Conservation (phyloP, 2,888 invertebrate genomes). For the Diogma glabrata region DNA sequence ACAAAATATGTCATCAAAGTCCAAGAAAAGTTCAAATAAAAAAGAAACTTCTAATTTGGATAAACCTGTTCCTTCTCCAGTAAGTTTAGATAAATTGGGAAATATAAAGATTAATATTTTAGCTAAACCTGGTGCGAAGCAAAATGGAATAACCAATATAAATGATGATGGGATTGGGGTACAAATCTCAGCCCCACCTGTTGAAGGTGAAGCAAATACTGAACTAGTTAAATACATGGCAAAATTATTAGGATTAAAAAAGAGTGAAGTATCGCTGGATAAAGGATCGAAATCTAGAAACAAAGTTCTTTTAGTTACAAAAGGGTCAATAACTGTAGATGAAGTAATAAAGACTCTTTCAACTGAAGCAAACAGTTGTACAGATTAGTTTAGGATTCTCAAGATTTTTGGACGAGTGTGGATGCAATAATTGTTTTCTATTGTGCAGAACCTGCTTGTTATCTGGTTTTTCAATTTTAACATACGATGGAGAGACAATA, state of each 20-base stretch:
- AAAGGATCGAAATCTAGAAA: slow-evolving; percentile 47
- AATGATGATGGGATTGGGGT: slow-evolving; percentile 54
- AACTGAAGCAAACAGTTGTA: too few species aligned
- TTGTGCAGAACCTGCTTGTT: too few species aligned
- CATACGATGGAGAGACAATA: too few species aligned
- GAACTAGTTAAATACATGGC: slow-evolving; percentile 63
- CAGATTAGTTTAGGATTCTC: too few species aligned
- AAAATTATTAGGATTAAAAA: slow-evolving; percentile 52
- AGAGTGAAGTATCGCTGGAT: slow-evolving; percentile 56
- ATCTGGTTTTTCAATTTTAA: too few species aligned
- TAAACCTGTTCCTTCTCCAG: slow-evolving; percentile 19
- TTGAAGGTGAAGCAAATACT: slow-evolving; percentile 69
- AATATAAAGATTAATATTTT: slow-evolving; percentile 50
- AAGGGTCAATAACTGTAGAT: slow-evolving; percentile 36
- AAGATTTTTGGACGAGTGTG: too few species aligned
- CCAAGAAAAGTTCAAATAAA: background rate
- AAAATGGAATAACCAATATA: slow-evolving; percentile 52
- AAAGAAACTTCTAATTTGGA: slow-evolving; percentile 14
- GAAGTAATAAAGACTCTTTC: slow-evolving; percentile 36
- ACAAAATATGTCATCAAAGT: slow-evolving; percentile 9
- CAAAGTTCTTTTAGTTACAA: slow-evolving; percentile 41
- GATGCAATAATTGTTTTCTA: too few species aligned
- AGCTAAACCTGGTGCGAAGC: slow-evolving; percentile 66
- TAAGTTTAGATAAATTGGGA: slow-evolving; percentile 44
- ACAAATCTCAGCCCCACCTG: slow-evolving; percentile 68